phyloP scores from a whole-genome alignment of 2,113 vertebrate species.

The Spermophilus dauricus region DNA sequence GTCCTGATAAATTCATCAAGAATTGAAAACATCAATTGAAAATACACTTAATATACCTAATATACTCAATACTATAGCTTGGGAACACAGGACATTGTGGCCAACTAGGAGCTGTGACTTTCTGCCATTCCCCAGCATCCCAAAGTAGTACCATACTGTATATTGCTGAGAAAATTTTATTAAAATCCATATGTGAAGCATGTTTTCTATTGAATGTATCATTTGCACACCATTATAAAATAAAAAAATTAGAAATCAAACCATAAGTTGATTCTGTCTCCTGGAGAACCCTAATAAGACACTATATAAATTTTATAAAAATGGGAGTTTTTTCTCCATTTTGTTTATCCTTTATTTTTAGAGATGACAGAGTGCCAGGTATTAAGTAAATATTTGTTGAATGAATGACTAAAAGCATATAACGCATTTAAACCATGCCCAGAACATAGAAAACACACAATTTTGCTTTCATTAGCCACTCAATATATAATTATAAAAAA shows the following conservation, averaged over 20 bases:
- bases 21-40: not conserved
- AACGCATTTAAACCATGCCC: not conserved
- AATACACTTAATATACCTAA: not conserved
- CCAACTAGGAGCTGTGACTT: not conserved
- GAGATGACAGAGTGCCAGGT: not conserved
- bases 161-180: not conserved
- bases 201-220: not conserved
- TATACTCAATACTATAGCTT: not conserved
- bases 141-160: not conserved
- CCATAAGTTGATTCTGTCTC: not conserved
- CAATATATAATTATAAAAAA: not conserved
- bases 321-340: not conserved
- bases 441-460: not conserved
- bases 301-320: not conserved
- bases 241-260: not conserved
- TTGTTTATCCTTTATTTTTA: not conserved
- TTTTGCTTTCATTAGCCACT: not conserved
- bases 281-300: not conserved
- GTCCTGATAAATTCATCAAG: not conserved
- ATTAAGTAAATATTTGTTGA: not conserved
- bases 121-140: not conserved
- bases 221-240: not conserved
- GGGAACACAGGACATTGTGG: not conserved
- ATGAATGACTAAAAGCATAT: not conserved
- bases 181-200: not conserved